Base-by-base conservation (phyloP, 2,888 invertebrate species). In the Drosophila mulleri region DNA sequence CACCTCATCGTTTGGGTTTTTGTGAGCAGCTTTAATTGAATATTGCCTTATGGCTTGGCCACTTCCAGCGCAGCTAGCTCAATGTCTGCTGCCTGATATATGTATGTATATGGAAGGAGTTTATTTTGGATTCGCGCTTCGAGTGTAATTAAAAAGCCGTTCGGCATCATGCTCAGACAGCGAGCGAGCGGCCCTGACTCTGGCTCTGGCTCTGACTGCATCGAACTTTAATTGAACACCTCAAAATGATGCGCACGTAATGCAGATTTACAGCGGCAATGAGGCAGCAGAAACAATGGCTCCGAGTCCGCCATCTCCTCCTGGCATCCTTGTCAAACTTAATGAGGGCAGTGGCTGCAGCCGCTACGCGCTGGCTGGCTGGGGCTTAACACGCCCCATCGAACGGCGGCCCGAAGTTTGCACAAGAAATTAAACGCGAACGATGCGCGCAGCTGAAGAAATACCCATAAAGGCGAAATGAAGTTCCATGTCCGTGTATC, bases 191-290 rank as follows among this genome's bases (percentile, higher is more conserved):
- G 45, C 45, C 45, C 23, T 26, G 37, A 72, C 57, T 67, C 61
- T 45, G 61, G 32, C 56, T 56, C 1, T 6, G 59, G 20, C 58
- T 56, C 65, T 18, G 62, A 41, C 58, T 60, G 60, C 67, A 71
- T 20, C 48, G 53, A 41, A 64, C 72, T 73, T 88, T 87, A 86
- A 87, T 87, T 87, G 87, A 88, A 90, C 87, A 90, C 89, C 89
- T 87, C 77, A 82, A 90, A 89, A 90, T 90, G 89, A 90, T 86
- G 90, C 78, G 87, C 89, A 88, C 90, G 90, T 87, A 87, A 88
- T 75, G 77, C 80, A 86, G 78, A 86, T 87, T 87, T 80, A 80
- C 73, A 83, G 71, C 67, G 71, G 67, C 80, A 78, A 82, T 77
- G 68, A 76, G 69, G 48, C 45, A 45, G 26, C 56, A 65, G 53